These are phyloP conservation scores for Plestiodon gilberti DNA, from an alignment of 2,113 vertebrate genomes.

Conservation along the genomic window DNA sequence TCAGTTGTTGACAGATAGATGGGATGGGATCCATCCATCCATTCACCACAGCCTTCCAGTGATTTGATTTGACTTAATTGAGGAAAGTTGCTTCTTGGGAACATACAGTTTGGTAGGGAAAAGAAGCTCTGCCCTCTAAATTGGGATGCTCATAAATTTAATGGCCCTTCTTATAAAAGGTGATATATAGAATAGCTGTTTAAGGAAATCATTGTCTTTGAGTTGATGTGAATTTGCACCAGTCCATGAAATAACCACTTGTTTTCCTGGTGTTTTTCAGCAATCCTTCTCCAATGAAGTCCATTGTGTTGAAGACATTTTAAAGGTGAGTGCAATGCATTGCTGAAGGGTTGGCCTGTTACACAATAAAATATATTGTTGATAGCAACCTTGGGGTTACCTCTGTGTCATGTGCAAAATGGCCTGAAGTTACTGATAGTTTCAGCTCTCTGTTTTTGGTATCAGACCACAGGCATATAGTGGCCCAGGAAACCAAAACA, in stretches of 20 bases:
- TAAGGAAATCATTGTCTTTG: neutral
- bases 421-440: neutral
- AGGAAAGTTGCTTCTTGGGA: neutral
- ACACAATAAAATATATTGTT: neutral
- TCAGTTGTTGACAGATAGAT: neutral
- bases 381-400: neutral
- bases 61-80: neutral
- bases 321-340: constrained; percentile 82
- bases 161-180: neutral
- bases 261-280: constrained; percentile 52
- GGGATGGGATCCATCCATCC: neutral
- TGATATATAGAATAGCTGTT: neutral
- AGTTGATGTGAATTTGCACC: neutral
- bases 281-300: constrained; percentile 83
- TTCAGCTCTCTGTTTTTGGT: neutral
- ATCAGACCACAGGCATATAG: neutral
- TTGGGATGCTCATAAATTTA: neutral
- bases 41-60: neutral
- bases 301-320: constrained; percentile 90
- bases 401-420: neutral
- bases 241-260: neutral
- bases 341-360: neutral
- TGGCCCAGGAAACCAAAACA: neutral
- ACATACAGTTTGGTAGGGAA: neutral
- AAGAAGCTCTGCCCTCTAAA: neutral